Base-by-base conservation (phyloP, 1,140 invertebrate genomes). In the Cotesia typhae region DNA sequence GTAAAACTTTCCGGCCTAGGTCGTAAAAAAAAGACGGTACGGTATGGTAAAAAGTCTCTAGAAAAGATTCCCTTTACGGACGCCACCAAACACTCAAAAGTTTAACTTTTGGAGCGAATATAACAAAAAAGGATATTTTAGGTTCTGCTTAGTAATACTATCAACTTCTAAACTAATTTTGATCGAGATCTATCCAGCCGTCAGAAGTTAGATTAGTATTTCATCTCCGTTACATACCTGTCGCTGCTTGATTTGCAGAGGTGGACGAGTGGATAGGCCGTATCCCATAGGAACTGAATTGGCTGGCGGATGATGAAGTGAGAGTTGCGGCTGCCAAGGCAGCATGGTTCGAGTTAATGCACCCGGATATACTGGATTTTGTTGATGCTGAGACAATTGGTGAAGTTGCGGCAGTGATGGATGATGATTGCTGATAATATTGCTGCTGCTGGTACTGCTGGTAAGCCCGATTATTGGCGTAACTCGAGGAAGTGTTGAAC, bases 221-320 rank as follows among this genome's bases (percentile, higher is more conserved):
- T 28, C 1, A 28, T 28, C 1, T 28, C 1, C 28, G 28, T 67
- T n/a, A 57, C 75, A 51, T 77, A 87, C 91, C 91, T 91, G 91
- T 86, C 90, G 91, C 87, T 91, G 92, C 87, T 90, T 91, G 90
- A 90, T 90, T 85, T 87, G 90, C 76, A 87, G 89, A 88, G 90
- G 90, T 88, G 89, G 91, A 88, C 89, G 90, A 89, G 88, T 89
- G 90, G 89, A 90, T 87, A 88, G 82, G 83, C 85, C 88, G 90
- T 87, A 89, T 86, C 81, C 88, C 88, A 79, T 89, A 87, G 83
- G 85, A 87, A 80, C 88, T 89, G 80, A 82, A 85, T 75, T 82
- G 74, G 72, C 82, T 77, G 81, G 79, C 77, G 81, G 87, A 82
- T 82, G 84, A 86, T 84, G 84, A 86, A 80, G 84, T 82, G 83